These are phyloP conservation scores for Panonychus citri DNA, from an alignment of 1,140 invertebrate genomes.

Conservation along the genomic window DNA sequence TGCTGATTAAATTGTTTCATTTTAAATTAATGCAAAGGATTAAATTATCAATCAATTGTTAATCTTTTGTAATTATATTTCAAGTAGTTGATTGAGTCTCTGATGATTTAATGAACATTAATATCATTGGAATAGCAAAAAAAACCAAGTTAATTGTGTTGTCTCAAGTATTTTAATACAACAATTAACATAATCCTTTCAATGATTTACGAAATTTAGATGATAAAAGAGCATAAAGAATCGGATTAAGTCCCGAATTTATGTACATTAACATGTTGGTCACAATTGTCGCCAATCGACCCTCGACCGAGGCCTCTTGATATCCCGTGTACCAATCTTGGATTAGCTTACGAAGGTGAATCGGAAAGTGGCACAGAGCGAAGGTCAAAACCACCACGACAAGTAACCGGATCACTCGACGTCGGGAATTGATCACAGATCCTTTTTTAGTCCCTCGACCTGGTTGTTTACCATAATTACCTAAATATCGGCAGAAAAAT, in stretches of 20 bases:
- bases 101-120: too few species aligned
- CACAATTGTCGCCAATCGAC: conserved; percentile 48
- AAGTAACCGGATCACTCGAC: conserved; percentile 38
- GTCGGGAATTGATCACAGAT: conserved; percentile 18
- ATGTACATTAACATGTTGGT: conserved; percentile 58
- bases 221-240: conserved; percentile 59
- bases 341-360: conserved; percentile 58
- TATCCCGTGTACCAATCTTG: conserved; percentile 39
- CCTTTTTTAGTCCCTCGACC: not conserved
- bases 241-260: conserved; percentile 58
- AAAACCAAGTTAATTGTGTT: too few species aligned
- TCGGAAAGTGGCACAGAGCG: conserved; percentile 56
- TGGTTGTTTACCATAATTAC: not conserved
- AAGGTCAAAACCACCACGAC: conserved; percentile 57
- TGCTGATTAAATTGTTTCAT: too few species aligned
- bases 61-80: too few species aligned
- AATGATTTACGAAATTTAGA: conserved; percentile 29
- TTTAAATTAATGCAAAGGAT: too few species aligned
- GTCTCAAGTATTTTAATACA: too few species aligned
- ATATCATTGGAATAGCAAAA: too few species aligned
- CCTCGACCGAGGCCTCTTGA: conserved; percentile 37
- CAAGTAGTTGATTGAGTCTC: too few species aligned
- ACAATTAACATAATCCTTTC: not conserved
- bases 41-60: too few species aligned
- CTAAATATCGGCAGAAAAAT: not conserved